Evolutionary conservation across 2,888 invertebrate species (phyloP).

Genomic region (Folsomia candida): DNA sequence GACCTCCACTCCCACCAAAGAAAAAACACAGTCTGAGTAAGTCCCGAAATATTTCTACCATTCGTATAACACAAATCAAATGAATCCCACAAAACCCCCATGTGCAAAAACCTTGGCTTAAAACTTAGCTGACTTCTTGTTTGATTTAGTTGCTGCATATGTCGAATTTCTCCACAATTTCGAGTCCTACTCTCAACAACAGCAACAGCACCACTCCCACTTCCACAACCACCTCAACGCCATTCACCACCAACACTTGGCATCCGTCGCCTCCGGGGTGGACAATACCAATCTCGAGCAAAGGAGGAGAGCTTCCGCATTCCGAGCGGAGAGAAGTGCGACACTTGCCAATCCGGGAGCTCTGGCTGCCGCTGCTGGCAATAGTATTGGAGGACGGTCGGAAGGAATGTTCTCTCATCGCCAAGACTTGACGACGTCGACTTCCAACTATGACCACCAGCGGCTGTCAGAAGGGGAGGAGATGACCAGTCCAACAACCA

Average conservation of each 20-base stretch:
- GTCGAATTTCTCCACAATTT: slow-evolving; percentile 50
- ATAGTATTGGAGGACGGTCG: no score
- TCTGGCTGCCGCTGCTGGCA: slow-evolving; percentile 25
- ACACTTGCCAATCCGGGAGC: slow-evolving; percentile 42
- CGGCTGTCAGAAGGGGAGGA: slow-evolving; percentile 11
- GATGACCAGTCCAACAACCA: no score
- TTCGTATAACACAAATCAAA: neutral
- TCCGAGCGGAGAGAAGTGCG: slow-evolving; percentile 37
- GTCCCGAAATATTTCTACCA: slow-evolving; percentile 17
- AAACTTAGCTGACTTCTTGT: no score
- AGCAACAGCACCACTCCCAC: slow-evolving; percentile 40
- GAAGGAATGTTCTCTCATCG: no score
- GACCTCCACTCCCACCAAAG: slow-evolving; percentile 88
- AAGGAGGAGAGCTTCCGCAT: slow-evolving; percentile 22
- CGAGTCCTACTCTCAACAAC: slow-evolving; percentile 43
- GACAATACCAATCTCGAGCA: neutral
- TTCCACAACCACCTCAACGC: slow-evolving; percentile 47
- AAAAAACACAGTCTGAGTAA: slow-evolving; percentile 77
- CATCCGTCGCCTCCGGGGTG: neutral
- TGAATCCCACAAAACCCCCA: no score
- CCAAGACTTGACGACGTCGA: neutral
- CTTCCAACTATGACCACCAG: no score
- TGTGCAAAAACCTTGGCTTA: no score
- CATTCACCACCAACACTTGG: slow-evolving; percentile 29
- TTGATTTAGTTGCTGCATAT: slow-evolving; percentile 50